Evolutionary conservation across 1,140 invertebrate species (phyloP).

Genomic region (Mycetomoellerius zeteki): DNA sequence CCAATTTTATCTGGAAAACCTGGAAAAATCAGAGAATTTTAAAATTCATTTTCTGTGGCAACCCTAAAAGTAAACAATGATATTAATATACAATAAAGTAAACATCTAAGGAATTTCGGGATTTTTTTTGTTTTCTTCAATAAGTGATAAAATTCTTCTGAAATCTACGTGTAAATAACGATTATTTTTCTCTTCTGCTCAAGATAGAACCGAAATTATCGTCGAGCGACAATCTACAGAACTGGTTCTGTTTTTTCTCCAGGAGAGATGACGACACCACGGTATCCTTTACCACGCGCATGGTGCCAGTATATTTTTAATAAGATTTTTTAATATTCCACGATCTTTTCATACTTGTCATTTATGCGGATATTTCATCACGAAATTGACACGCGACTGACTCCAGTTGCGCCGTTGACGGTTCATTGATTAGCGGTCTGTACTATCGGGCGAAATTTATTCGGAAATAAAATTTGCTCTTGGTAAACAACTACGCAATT

Average conservation of each 20-base stretch:
- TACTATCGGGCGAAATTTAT: slow-evolving; percentile 42
- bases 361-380: slow-evolving; percentile 33
- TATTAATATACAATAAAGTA: too few relatives aligned
- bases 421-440: slow-evolving; percentile 46
- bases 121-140: background rate
- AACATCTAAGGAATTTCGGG: background rate
- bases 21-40: too few relatives aligned
- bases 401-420: slow-evolving; percentile 2
- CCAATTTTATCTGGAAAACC: too few relatives aligned
- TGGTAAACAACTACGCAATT: slow-evolving; percentile 21
- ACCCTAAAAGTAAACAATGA: too few relatives aligned
- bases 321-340: slow-evolving; percentile 13
- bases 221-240: background rate
- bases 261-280: slow-evolving; percentile 3
- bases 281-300: background rate
- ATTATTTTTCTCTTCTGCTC: background rate
- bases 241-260: slow-evolving; percentile 37
- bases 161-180: background rate
- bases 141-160: background rate
- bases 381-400: background rate
- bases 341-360: slow-evolving; percentile 23
- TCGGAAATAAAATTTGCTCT: slow-evolving; percentile 2
- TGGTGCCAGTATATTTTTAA: background rate
- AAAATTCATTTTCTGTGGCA: too few relatives aligned
- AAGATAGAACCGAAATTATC: slow-evolving; percentile 36